Conservation (phyloP, 2,113 vertebrate species). For the Neolamprologus toae region DNA sequence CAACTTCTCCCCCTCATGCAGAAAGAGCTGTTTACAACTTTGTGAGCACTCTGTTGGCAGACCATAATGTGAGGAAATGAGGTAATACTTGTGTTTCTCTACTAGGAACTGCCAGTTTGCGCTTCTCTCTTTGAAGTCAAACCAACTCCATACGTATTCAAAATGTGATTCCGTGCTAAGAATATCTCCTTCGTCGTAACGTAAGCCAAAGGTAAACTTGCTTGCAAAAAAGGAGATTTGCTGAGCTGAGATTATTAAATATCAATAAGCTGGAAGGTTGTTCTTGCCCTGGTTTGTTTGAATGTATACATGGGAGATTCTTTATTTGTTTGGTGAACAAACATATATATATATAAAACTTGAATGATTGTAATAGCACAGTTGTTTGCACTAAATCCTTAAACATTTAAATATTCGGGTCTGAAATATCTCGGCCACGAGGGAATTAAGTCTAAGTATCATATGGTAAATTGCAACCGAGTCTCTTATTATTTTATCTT, state of each 20-base stretch:
- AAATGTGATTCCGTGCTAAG: neutral
- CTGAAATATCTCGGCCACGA: neutral
- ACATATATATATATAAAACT: neutral
- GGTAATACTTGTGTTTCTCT: neutral
- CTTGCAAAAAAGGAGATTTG: neutral
- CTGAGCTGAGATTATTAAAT: neutral
- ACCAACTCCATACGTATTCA: neutral
- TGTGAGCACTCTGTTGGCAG: neutral
- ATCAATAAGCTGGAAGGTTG: neutral
- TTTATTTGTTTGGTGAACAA: neutral
- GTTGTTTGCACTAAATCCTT: neutral
- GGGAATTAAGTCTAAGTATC: neutral
- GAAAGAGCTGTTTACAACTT: neutral
- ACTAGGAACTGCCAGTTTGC: neutral
- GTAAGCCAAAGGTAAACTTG: neutral
- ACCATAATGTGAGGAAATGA: neutral
- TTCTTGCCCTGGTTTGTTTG: neutral
- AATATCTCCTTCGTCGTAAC: neutral
- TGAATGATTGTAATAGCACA: neutral
- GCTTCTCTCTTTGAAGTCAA: neutral
- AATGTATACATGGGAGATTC: neutral
- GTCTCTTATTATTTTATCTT: neutral
- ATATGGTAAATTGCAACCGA: neutral
- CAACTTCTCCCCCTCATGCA: neutral
- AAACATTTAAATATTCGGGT: neutral